Conservation (phyloP, 2,888 invertebrate genomes). For the Schrankia costaestrigalis region DNA sequence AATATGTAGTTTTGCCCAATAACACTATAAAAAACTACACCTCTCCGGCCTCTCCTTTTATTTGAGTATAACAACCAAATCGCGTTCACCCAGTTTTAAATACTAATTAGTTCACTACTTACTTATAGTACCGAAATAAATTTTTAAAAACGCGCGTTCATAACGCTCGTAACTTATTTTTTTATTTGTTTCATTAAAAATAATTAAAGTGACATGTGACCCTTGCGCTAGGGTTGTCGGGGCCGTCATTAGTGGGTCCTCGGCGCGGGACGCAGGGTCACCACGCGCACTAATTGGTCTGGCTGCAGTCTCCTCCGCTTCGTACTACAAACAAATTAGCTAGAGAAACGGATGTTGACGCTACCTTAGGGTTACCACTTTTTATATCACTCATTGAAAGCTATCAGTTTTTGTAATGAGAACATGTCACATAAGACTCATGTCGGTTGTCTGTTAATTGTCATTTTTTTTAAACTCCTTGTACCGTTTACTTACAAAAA, state of each 20-base stretch:
- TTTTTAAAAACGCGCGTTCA: conserved; percentile 23
- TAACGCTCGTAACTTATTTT: conserved; percentile 28
- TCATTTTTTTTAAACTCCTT: no score
- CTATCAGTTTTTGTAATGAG: no score
- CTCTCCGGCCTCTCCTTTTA: conserved; percentile 25
- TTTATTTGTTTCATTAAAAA: conserved; percentile 47
- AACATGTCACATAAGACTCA: no score
- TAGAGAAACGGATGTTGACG: conserved; percentile 53
- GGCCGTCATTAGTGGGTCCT: conserved; percentile 47
- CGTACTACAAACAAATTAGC: conserved; percentile 67
- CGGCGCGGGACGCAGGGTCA: conserved; percentile 40
- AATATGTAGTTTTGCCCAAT: no score
- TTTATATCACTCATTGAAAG: no score
- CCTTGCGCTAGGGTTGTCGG: conserved; percentile 31
- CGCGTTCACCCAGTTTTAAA: conserved; percentile 28
- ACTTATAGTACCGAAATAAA: conserved; percentile 22
- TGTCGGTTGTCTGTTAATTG: not conserved
- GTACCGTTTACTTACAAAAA: no score
- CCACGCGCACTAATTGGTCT: conserved; percentile 61
- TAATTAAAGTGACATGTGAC: conserved; percentile 51
- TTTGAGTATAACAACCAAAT: conserved; percentile 27
- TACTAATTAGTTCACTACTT: conserved; percentile 33
- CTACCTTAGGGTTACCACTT: conserved; percentile 43
- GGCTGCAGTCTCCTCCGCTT: conserved; percentile 48
- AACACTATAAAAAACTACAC: no score